phyloP scores from a whole-genome alignment of 2,797 vertebrate genomes.

The Poecilia velifera region DNA sequence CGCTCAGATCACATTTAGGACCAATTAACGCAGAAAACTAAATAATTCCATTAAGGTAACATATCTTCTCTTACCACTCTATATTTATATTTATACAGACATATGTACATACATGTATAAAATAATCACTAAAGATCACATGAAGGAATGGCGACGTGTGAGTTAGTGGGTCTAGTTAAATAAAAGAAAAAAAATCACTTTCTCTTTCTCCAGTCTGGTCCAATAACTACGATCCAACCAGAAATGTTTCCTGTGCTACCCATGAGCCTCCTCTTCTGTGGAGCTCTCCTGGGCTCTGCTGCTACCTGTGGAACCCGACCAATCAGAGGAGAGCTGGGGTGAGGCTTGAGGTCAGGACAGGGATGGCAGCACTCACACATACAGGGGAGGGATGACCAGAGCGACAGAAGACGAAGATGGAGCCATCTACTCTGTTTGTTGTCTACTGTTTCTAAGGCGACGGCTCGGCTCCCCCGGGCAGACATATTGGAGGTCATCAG shows the following conservation, averaged over 20 bases:
- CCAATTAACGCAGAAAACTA: constrained; percentile 3
- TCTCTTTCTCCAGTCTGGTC: constrained; percentile 54
- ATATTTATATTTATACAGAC: constrained; percentile 31
- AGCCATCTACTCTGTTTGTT: neutral
- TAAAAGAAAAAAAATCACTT: constrained; percentile 10
- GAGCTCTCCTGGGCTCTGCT: constrained; percentile 75
- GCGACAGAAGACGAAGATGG: neutral
- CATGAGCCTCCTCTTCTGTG: constrained; percentile 81
- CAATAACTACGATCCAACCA: constrained; percentile 66
- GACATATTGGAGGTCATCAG: constrained; percentile 3
- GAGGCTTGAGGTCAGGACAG: constrained; percentile 24
- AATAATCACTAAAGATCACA: constrained; percentile 31
- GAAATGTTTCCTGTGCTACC: constrained; percentile 63
- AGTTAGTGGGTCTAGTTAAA: constrained; percentile 23
- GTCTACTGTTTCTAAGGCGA: neutral
- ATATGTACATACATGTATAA: constrained; percentile 26
- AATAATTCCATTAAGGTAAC: constrained; percentile 3
- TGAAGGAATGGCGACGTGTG: constrained; percentile 35
- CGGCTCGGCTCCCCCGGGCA: neutral
- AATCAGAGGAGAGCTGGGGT: constrained; percentile 67
- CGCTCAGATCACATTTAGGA: neutral
- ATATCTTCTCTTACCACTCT: constrained; percentile 6
- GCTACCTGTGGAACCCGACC: constrained; percentile 77
- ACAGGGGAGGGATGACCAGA: neutral
- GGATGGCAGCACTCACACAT: neutral